phyloP scores from a whole-genome alignment of 2,113 vertebrate genomes.

The Mola mola region DNA sequence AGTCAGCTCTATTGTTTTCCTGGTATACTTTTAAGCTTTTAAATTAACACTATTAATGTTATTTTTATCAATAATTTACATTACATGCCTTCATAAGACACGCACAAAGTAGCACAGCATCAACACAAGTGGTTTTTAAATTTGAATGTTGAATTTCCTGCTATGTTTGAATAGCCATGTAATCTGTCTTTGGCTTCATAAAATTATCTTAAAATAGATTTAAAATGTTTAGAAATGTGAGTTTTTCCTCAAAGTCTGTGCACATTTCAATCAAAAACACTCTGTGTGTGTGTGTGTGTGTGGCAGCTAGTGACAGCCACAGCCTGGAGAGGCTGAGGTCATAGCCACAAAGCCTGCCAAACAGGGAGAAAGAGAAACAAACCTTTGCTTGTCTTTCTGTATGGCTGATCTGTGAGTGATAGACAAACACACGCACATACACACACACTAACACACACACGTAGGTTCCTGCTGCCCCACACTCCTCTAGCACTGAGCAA shows the following conservation, averaged over 20 bases:
- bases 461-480: slow-evolving; percentile 29
- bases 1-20: no score
- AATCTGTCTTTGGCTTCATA: no score
- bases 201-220: no score
- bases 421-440: slow-evolving; percentile 15
- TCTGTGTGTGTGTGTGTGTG: slow-evolving; percentile 31
- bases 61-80: not conserved
- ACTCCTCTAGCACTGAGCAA: slow-evolving; percentile 59
- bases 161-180: no score
- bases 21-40: no score
- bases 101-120: no score
- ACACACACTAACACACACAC: slow-evolving; percentile 15
- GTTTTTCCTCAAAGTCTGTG: no score
- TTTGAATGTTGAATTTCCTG: no score
- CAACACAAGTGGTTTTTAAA: no score
- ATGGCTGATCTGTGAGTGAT: slow-evolving; percentile 48
- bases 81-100: not conserved
- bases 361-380: slow-evolving; percentile 42
- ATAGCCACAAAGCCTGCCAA: slow-evolving; percentile 50
- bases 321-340: slow-evolving; percentile 69
- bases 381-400: slow-evolving; percentile 63
- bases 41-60: not conserved
- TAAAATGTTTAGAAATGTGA: no score
- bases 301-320: slow-evolving; percentile 66
- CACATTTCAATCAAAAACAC: no score